Conservation (phyloP, 2,113 vertebrate genomes). For the Cygnus atratus region DNA sequence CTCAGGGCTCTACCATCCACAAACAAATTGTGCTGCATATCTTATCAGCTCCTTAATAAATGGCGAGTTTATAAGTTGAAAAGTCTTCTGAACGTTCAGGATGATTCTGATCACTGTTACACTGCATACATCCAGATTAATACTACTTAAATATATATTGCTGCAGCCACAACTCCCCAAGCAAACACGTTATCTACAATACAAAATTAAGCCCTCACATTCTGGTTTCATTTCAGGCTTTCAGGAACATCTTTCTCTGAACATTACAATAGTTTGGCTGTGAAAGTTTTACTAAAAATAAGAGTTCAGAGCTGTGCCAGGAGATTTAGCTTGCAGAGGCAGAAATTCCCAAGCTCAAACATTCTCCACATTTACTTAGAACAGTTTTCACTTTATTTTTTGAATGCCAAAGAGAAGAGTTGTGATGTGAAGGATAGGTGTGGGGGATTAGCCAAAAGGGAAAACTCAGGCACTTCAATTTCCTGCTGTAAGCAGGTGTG, state of each 20-base stretch:
- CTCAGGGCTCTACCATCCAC: neutral
- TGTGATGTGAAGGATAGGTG: neutral
- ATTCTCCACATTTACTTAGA: neutral
- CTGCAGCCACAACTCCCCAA: neutral
- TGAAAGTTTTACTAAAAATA: constrained; percentile 39
- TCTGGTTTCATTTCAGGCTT: neutral
- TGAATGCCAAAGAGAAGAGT: neutral
- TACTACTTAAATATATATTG: neutral
- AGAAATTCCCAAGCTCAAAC: constrained; percentile 15
- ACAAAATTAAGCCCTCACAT: neutral
- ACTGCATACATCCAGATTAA: neutral
- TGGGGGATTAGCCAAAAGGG: neutral
- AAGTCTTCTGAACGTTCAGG: neutral
- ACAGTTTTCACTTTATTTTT: neutral
- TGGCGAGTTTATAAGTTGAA: neutral
- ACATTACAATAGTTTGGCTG: neutral
- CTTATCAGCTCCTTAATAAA: neutral
- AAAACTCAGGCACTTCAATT: neutral
- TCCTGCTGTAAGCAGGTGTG: constrained; percentile 25
- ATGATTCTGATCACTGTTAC: neutral
- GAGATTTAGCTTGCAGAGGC: neutral
- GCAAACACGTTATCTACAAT: neutral
- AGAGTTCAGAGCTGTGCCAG: neutral
- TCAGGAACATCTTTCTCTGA: neutral
- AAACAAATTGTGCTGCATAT: neutral